Base-by-base conservation (phyloP, 2,888 invertebrate genomes). In the Tachina fera region DNA sequence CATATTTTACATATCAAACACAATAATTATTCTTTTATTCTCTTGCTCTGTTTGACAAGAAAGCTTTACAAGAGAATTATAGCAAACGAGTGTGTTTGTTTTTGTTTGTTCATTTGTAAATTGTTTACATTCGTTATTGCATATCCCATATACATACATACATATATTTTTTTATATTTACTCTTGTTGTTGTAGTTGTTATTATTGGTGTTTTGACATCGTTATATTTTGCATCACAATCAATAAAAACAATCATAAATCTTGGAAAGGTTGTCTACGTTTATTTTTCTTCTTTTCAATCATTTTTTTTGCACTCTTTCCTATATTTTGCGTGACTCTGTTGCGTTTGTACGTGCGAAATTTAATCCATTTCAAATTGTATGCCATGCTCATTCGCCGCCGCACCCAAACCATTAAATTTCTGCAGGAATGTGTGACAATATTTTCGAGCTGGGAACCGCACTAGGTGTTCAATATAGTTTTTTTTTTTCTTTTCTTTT, bases 221-320 rank as follows among this genome's bases (percentile, higher is more conserved):
- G 68, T 87, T 78, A 78, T 56, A 78, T 81, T 84, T 86, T 85
- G 72, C 74, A 72, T 83, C 75, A 74, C 80, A 87, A 86, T 87
- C 88, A 86, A 87, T 88, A 87, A 84, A 84, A 85, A 78, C 79
- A 61, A 79, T 84, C 87, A 87, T 87, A 87, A 88, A 87, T 87
- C 88, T 86, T 86, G 70, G 60, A 45, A 74, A 71, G 71, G 75
- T 75, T 86, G 83, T 86, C 76, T 77, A 75, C 71, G 53, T 53
- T 53, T 65, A 51, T 61, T 16, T 58, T 43, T 82, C 49, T n/a
- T 49, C 11, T 10, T 67, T 67, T 49, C 47, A 43, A 47, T 74
- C 70, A 13, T 13, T 41, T 11, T 16, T 53, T 43, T 79, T 60
- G 58, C 49, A 60, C 10, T 19, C 19, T 58, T 68, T 19, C 31